Evolutionary conservation across 2,888 invertebrate species (phyloP), one percentile per base, ranked within the genome.

Genomic region (Leptarthrus brevirostris): DNA sequence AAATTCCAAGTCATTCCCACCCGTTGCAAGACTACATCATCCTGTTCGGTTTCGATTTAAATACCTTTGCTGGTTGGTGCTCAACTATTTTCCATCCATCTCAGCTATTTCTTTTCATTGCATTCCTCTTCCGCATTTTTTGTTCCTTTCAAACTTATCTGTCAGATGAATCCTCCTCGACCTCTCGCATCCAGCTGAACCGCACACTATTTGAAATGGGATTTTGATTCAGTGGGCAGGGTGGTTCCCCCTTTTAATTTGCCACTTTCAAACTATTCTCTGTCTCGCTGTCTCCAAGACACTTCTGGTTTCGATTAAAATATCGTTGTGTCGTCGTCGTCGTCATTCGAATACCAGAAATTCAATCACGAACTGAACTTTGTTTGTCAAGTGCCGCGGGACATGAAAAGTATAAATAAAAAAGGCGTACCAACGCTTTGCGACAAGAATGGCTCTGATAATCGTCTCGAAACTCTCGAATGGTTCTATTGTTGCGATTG

Each of bases 321-420:
- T 53, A 20, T n/a, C n/a, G n/a, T n/a, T n/a, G n/a, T n/a, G n/a
- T n/a, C n/a, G n/a, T n/a, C n/a, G n/a, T n/a, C n/a, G n/a, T 16
- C 53, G 22, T 53, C 18, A 20, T 53, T 53, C 53, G 22, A 53
- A 53, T 53, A 12, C 53, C 53, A 20, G 53, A 53, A 53, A 53
- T 53, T 53, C 53, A 53, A 53, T 53, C 53, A 53, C 22, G 53
- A 16, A 18, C 53, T 12, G 5, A 53, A 22, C 18, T 22, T 30
- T 53, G 53, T 53, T 20, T 53, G 18, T 14, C 3, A 22, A 30
- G 12, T 20, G 53, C 22, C 4, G 44, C 16, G 12, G 44, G n/a
- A 8, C n/a, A n/a, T n/a, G n/a, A n/a, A 44, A 44, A 12, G 6
- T 44, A 44, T 44, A 44, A 44, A 44, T 44, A 44, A 44, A 44